Conservation (phyloP, 2,888 invertebrate species). For the Coelopa pilipes region DNA sequence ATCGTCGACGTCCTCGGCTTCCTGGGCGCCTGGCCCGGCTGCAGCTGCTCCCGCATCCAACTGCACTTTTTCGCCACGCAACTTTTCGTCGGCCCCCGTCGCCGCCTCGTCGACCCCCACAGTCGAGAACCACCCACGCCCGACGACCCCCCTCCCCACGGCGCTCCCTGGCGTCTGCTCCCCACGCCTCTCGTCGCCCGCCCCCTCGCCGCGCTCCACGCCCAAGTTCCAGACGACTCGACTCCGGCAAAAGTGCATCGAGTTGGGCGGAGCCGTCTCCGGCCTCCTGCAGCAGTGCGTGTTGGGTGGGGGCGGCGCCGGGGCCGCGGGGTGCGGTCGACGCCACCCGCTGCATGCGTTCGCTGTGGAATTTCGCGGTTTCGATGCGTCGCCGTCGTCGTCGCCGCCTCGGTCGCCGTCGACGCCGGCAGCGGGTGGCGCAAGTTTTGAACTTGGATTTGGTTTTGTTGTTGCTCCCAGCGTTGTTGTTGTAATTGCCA, state of each 20-base stretch:
- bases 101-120: too few species aligned
- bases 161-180: too few species aligned
- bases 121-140: neutral
- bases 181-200: too few species aligned
- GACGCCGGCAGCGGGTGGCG: neutral
- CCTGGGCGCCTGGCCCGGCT: slow-evolving; percentile 25
- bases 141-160: neutral
- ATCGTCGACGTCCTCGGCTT: neutral
- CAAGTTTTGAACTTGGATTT: slow-evolving; percentile 22
- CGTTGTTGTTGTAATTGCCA: neutral
- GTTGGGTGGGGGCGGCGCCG: too few species aligned
- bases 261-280: neutral
- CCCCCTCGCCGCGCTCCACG: neutral
- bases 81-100: neutral
- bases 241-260: slow-evolving; percentile 4
- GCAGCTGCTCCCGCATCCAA: slow-evolving; percentile 21
- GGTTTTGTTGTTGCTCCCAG: neutral
- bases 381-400: too few species aligned
- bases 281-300: too few species aligned
- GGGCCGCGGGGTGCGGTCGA: neutral
- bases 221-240: too few species aligned
- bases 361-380: neutral
- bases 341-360: neutral
- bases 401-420: too few species aligned
- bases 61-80: slow-evolving; percentile 36